Base-by-base conservation (phyloP, 2,797 vertebrate species). In the Pseudochaenichthys georgianus region DNA sequence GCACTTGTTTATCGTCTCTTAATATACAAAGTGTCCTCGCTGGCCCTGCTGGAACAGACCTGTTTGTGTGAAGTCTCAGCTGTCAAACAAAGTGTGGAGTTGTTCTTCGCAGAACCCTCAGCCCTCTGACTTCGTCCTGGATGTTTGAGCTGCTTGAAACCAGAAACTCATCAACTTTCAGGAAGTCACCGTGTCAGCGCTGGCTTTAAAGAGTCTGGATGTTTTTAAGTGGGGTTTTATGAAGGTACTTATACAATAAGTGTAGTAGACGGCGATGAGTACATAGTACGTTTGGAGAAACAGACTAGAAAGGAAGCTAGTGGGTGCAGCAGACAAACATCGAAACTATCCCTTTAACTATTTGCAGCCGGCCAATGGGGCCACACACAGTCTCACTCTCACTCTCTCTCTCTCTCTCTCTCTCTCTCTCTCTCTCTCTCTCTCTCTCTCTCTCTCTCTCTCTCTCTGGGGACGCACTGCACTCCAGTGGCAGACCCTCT, bases 401-500 rank as follows among this genome's bases (percentile, higher is more conserved):
- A 45, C 19, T 23, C 9, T 23, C 21, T 62, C 23, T 6, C 8
- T 46, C 19, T 23, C 9, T 19, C 34, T 15, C 47, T 19, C 8
- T 13, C 23, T 11, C 42, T 41, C 15, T 16, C 57, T 34, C 28
- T 57, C 16, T 43, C 28, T 28, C 28, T 28, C 28, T 28, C 28
- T 28, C 28, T 28, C 28, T 28, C 28, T 28, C 28, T 28, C 28
- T 28, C 28, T 28, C 21, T 62, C 23, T 6, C 5, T 46, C 19
- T 38, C 6, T 28, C 23, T 28, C 23, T 58, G 8, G 43, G 51
- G 66, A 62, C 60, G 68, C 70, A 74, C 76, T 88, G 89, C 83
- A 63, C 89, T 84, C 89, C 81, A 76, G 88, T 88, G 87, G 85
- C 34, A 45, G 57, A 60, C 28, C 12, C 41, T 15, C 45, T 67